These are phyloP conservation scores for Spialia ferax DNA, from an alignment of 2,888 invertebrate species.

Conservation along the genomic window DNA sequence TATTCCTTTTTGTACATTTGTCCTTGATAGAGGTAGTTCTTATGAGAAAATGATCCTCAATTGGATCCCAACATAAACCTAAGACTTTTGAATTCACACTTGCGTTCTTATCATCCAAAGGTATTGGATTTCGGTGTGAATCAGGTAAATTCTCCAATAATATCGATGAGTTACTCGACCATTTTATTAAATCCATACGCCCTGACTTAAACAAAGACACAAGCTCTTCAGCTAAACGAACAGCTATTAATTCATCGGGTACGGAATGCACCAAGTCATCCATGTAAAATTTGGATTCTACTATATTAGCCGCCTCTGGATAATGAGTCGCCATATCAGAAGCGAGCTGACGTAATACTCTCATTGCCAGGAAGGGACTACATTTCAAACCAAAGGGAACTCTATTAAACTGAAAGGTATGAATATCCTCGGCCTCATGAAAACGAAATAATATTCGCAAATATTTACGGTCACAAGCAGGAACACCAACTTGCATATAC, in stretches of 20 bases:
- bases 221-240: not conserved
- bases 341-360: not conserved
- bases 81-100: not conserved
- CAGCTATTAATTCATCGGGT: not conserved
- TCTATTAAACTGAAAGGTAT: not conserved
- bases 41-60: not conserved
- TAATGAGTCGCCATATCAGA: not conserved
- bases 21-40: not conserved
- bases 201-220: not conserved
- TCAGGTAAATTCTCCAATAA: not conserved
- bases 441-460: not conserved
- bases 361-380: not conserved
- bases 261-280: slow-evolving; percentile 1
- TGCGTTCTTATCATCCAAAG: not conserved
- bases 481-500: not conserved
- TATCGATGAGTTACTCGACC: not conserved
- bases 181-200: not conserved
- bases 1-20: not conserved
- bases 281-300: not conserved
- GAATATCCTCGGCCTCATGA: not conserved
- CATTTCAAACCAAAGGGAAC: not conserved
- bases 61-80: not conserved
- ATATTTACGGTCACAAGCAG: not conserved
- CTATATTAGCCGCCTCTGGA: not conserved
- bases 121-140: not conserved